Conservation (phyloP, 2,888 invertebrate species). For the Pseudococcus longispinus region DNA sequence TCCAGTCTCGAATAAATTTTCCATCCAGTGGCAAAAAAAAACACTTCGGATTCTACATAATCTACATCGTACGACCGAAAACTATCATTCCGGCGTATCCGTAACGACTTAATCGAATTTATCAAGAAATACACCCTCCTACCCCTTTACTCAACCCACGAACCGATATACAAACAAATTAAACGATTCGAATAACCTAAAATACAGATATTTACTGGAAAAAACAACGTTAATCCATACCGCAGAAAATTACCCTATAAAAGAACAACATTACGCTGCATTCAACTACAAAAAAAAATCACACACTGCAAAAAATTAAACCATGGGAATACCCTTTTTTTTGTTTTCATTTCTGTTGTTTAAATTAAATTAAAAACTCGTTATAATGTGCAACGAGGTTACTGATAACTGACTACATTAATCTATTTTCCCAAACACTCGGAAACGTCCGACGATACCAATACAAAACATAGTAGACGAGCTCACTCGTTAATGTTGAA, state of each 20-base stretch:
- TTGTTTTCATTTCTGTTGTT: background rate
- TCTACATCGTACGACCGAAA: background rate
- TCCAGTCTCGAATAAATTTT: slow-evolving; percentile 15
- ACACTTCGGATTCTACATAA: background rate
- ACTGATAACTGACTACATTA: background rate
- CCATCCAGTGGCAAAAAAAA: background rate
- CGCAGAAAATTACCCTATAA: background rate
- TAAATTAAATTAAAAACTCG: slow-evolving; percentile 25
- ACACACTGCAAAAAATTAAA: background rate
- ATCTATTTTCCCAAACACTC: background rate
- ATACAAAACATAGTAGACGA: background rate
- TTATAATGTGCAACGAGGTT: background rate
- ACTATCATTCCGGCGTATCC: background rate
- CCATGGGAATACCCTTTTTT: background rate
- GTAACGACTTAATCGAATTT: background rate
- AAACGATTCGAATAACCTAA: background rate
- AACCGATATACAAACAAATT: background rate
- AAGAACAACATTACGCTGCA: background rate
- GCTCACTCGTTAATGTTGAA: background rate
- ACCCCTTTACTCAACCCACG: background rate
- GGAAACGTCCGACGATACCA: background rate
- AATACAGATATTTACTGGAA: background rate
- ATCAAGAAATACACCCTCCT: background rate
- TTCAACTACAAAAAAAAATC: background rate
- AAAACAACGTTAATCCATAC: background rate